These are phyloP conservation scores for Arctocebus calabarensis DNA, from an alignment of 2,797 vertebrate species.

Conservation along the genomic window DNA sequence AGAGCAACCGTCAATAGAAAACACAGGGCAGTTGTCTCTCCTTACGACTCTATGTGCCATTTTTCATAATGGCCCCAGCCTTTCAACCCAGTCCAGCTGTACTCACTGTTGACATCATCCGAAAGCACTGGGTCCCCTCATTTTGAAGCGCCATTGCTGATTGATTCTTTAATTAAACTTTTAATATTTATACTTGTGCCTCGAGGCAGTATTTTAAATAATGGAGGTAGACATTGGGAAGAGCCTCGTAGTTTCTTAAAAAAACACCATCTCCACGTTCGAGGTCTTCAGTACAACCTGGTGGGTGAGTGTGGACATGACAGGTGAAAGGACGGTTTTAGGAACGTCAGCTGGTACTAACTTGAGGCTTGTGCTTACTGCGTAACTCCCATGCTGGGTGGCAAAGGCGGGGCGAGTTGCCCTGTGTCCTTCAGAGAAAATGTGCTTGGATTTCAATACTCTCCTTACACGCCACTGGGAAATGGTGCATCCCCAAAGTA, in stretches of 20 bases:
- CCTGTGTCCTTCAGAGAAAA: constrained; percentile 61
- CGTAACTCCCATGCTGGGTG: neutral
- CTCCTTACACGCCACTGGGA: neutral
- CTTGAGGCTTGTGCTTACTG: neutral
- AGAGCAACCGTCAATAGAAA: neutral
- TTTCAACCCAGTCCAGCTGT: neutral
- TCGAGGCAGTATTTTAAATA: constrained; percentile 67
- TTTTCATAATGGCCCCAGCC: neutral
- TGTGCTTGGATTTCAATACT: constrained; percentile 19
- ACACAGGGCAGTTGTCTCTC: neutral
- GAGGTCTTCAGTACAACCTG: neutral
- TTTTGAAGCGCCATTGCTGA: constrained; percentile 27
- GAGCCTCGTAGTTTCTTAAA: constrained; percentile 1
- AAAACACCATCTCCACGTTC: neutral
- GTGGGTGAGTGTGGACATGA: neutral
- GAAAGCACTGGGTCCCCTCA: constrained; percentile 10
- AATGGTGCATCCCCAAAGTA: constrained; percentile 58
- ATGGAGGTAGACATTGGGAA: neutral
- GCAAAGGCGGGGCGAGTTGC: neutral
- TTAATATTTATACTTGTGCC: constrained; percentile 64
- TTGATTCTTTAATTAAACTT: constrained; percentile 73
- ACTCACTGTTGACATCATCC: neutral
- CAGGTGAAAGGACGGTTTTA: neutral
- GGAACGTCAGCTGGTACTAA: neutral
- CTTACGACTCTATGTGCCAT: neutral